Percentiles rank a stretch among this genome's conserved stretches.
Evolutionary conservation across 2,797 vertebrate species (phyloP).

Genomic region (Sebastes trivittatus): DNA sequence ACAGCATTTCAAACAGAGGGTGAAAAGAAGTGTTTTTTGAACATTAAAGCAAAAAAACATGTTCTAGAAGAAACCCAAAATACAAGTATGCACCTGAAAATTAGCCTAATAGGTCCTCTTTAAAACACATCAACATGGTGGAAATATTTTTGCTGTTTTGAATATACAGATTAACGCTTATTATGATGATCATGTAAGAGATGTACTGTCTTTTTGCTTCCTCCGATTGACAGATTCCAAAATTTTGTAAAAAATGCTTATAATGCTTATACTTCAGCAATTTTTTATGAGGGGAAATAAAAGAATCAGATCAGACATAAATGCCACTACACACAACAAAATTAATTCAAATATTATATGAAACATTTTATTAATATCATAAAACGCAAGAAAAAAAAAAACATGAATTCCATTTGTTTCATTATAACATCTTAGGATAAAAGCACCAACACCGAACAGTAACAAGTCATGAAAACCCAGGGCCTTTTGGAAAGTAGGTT

Average conservation of each 20-base stretch:
- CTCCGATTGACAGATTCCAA: background rate
- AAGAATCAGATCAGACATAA: constrained; percentile 8
- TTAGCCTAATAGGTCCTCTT: too few species aligned
- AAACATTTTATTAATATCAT: constrained; percentile 84
- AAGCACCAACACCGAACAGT: constrained; percentile 85
- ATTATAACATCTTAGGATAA: constrained; percentile 82
- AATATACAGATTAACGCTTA: background rate
- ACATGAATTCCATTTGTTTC: constrained; percentile 76
- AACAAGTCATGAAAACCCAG: constrained; percentile 71
- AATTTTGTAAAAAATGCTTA: background rate
- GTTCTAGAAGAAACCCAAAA: background rate
- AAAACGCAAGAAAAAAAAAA: constrained; percentile 75
- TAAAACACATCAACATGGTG: background rate
- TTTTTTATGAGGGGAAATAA: background rate
- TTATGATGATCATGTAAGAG: background rate
- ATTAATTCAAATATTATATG: constrained; percentile 63
- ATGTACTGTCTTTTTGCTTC: background rate
- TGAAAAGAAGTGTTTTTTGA: too few species aligned
- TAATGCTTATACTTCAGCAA: background rate
- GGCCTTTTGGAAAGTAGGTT: constrained; percentile 77
- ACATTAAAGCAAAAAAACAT: background rate
- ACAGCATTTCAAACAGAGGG: too few species aligned
- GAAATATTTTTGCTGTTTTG: background rate
- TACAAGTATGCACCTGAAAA: too few species aligned
- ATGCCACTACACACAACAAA: constrained; percentile 4